Base-by-base conservation (phyloP, 2,797 vertebrate genomes). In the Argyrosomus regius region DNA sequence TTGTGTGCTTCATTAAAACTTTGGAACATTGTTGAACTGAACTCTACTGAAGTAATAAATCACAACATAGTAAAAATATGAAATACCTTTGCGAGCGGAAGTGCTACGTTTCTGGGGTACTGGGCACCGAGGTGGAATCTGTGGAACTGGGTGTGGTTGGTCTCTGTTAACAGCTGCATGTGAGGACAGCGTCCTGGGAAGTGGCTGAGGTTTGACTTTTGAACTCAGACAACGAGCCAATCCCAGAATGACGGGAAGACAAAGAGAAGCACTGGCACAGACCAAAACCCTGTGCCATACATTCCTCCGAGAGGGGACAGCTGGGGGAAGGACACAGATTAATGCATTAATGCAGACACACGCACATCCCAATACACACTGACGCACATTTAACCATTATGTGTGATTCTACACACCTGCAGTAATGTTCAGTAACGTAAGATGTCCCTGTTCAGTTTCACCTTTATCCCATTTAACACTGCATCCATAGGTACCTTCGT, bases 401-500 rank as follows among this genome's bases (percentile, higher is more conserved):
- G 14, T 26, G n/a, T 31, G 17, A 64, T 41, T 24, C 28, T 62
- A 9, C 24, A 18, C 75, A 91, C 87, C 84, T 88, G 75, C 13
- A 10, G 72, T 78, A 75, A 94, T 13, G 22, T 92, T 94, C 16
- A 95, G 61, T 6, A 66, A 45, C 0, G 56, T 87, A 10, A 81
- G 31, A 68, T 95, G 88, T 35, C 94, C 94, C 20, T 28, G 41
- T 3, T 59, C 87, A 6, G 0, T 83, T 0, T 2, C 0, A 0
- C 28, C 52, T 0, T 16, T 0, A 17, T 0, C 1, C 93, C 92
- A 94, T 1, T 0, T 3, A n/a, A 94, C 79, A 0, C 0, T 75
- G 57, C 88, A 96, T 50, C 66, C 66, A 50, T 95, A 95, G 0
- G 0, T 13, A 3, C 94, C 95, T 65, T 87, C 79, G 28, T 96